A percentile compares a stretch with the other conserved stretches of the same genome.
Evolutionary conservation across 2,113 vertebrate genomes (phyloP).

Genomic region (Gymnogyps californianus): DNA sequence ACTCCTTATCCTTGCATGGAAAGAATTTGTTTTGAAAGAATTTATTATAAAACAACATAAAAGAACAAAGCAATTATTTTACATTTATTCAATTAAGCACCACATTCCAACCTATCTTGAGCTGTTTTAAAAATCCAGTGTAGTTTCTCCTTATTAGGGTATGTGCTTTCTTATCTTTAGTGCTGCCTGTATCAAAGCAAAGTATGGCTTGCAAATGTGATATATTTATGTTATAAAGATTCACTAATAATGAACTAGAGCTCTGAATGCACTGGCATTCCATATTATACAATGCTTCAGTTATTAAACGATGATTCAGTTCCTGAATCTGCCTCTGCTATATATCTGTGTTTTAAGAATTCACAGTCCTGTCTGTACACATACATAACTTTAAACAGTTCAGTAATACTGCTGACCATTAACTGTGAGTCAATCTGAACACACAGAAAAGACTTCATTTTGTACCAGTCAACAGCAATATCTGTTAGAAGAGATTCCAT

Average conservation of each 20-base stretch:
- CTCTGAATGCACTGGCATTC: not conserved
- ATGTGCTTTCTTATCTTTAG: constrained; percentile 31
- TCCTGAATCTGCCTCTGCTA: not conserved
- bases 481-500: not conserved
- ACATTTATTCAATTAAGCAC: constrained; percentile 44
- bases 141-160: constrained; percentile 63
- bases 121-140: constrained; percentile 2
- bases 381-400: not conserved
- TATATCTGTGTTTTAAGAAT: not conserved
- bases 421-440: not conserved
- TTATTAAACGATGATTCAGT: not conserved
- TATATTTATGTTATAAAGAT: not conserved
- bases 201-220: not conserved
- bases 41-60: constrained; percentile 18
- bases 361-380: not conserved
- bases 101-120: constrained; percentile 46
- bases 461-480: not conserved
- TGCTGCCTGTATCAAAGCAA: not conserved
- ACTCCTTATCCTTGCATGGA: constrained; percentile 16
- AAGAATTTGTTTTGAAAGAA: constrained; percentile 36
- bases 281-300: not conserved
- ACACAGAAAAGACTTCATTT: not conserved
- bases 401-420: not conserved
- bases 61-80: constrained; percentile 37
- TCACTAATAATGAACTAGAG: not conserved